These are phyloP conservation scores for Telmatherina bonti DNA, from an alignment of 2,797 vertebrate species.

Conservation along the genomic window DNA sequence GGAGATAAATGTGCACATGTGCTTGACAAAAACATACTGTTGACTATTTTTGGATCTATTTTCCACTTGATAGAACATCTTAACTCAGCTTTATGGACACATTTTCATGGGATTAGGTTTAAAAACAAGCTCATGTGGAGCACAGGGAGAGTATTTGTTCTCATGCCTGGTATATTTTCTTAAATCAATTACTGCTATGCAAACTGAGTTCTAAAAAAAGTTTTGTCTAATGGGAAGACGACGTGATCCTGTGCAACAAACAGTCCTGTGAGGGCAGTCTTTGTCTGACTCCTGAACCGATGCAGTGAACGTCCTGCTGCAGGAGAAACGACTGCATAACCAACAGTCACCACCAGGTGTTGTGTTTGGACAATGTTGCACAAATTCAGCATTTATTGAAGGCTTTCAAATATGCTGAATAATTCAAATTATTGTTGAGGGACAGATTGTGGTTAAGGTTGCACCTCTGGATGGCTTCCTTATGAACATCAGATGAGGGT, in stretches of 20 bases:
- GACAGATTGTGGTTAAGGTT: not conserved
- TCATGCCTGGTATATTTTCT: not conserved
- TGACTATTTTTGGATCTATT: not conserved
- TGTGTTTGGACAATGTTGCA: constrained; percentile 27
- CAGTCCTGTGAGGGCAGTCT: not conserved
- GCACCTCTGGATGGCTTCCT: too few relatives aligned
- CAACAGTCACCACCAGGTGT: constrained; percentile 53
- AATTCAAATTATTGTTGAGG: not conserved
- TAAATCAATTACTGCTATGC: not conserved
- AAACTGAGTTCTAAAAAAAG: not conserved
- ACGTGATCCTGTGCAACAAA: not conserved
- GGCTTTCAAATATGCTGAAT: not conserved
- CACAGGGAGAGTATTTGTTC: too few relatives aligned
- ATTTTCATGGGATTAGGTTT: not conserved
- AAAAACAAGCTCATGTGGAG: not conserved
- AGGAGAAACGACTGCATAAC: not conserved
- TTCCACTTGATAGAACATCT: not conserved
- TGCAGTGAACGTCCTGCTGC: not conserved
- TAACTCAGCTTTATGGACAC: not conserved
- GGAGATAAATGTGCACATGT: too few relatives aligned
- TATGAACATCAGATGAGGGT: not conserved
- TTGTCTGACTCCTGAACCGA: not conserved
- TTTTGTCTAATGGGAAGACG: not conserved
- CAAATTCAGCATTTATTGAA: not conserved
- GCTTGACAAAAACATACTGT: not conserved